phyloP scores from a whole-genome alignment of 2,113 vertebrate genomes.

The Scartelaos histophorus region DNA sequence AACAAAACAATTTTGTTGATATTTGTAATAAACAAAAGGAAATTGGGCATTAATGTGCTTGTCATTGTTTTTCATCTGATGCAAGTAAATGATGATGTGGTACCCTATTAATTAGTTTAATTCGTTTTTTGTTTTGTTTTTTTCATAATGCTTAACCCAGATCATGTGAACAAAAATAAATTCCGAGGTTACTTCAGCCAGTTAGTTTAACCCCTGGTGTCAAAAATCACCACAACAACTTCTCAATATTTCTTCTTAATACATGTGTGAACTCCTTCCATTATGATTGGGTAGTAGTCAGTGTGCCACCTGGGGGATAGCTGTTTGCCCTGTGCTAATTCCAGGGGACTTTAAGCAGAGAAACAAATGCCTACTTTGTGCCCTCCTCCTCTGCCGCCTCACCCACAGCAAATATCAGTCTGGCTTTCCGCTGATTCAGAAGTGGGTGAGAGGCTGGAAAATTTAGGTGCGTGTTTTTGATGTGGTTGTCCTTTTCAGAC shows the following conservation, averaged over 20 bases:
- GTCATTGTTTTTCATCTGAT: too few relatives aligned
- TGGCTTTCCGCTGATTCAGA: constrained; percentile 58
- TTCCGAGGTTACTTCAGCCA: too few relatives aligned
- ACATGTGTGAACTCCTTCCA: not conserved
- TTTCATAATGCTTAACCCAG: not conserved
- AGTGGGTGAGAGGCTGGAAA: constrained; percentile 38
- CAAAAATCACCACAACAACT: not conserved
- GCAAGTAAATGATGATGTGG: too few relatives aligned
- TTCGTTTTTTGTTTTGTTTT: not conserved
- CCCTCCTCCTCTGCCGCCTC: constrained; percentile 39
- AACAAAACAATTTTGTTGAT: too few relatives aligned
- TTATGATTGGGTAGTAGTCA: not conserved
- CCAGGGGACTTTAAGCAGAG: constrained; percentile 20
- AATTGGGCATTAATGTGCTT: too few relatives aligned
- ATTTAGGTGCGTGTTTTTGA: constrained; percentile 31
- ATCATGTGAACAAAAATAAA: not conserved
- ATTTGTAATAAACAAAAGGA: too few relatives aligned
- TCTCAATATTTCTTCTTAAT: not conserved
- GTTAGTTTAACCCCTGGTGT: not conserved
- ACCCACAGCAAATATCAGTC: constrained; percentile 57
- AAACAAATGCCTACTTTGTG: constrained; percentile 28
- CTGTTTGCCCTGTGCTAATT: constrained; percentile 11
- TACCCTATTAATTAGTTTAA: not conserved
- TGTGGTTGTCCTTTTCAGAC: constrained; percentile 29
- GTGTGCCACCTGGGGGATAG: constrained; percentile 2